Base-by-base conservation (phyloP, 2,113 vertebrate genomes). In the Chaetops frenatus region DNA sequence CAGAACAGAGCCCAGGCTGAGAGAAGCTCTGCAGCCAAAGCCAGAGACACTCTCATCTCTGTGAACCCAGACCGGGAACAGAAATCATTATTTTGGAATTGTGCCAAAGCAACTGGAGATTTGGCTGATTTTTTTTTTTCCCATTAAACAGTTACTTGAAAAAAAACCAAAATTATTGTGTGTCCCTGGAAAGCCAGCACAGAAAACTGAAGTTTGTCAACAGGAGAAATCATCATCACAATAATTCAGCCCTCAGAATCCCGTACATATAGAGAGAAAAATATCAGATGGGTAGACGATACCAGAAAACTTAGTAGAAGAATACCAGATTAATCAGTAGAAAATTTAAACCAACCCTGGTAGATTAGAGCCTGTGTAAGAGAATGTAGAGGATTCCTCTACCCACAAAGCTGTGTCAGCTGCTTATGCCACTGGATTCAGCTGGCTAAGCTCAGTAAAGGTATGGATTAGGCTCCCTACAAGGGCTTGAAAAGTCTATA, bases 401-500 rank as follows among this genome's bases (percentile, higher is more conserved):
- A 47, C 44, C 44, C 79, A 60, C 62, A 83, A 86, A 93, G 64
- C 90, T 74, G 51, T 3, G 1, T 83, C 94, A 96, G 83, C 83
- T 89, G 76, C 56, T 96, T 91, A 72, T 89, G 48, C 73, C 65
- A 54, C 69, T 61, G 80, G 56, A 61, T 89, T 89, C 88, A 85
- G 54, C 45, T 77, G 44, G 69, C 81, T 95, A 93, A 93, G 57
- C 86, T 86, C 35, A 58, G 83, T 18, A 77, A 92, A 94, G 95
- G 92, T 92, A 81, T 50, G 86, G 92, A 96, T 96, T 95, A 96
- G 81, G 73, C 48, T 92, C 65, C 45, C 21, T 2, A 50, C 6
- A 31, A 84, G 73, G 69, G 88, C 77, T 92, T 93, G 78, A 31
- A 92, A 77, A 92, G 38, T 31, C 90, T 95, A 58, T 94, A 94